These are phyloP conservation scores for Stenoptilia bipunctidactyla DNA, from an alignment of 2,888 invertebrate genomes.

Conservation along the genomic window DNA sequence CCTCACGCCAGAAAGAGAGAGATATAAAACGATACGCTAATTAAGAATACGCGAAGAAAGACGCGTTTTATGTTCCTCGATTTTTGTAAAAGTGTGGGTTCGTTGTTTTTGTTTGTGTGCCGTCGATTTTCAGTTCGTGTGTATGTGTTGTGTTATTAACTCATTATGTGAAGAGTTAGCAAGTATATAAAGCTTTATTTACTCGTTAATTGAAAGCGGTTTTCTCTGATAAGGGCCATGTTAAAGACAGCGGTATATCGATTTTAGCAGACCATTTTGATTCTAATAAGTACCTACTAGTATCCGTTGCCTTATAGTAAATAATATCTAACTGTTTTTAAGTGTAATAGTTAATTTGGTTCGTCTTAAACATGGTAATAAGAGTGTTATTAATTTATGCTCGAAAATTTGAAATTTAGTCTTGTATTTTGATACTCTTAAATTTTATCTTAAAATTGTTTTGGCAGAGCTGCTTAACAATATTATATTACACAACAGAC, in stretches of 20 bases:
- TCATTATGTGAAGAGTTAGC: slow-evolving; percentile 68
- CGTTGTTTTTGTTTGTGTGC: slow-evolving; percentile 26
- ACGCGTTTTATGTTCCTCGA: slow-evolving; percentile 66
- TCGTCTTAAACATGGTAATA: too few species aligned
- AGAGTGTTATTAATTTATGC: too few species aligned
- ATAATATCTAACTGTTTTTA: too few species aligned
- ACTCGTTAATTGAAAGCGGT: slow-evolving; percentile 67
- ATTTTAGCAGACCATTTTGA: slow-evolving; percentile 27
- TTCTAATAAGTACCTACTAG: slow-evolving; percentile 26
- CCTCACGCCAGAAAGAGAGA: slow-evolving; percentile 50
- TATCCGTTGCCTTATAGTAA: too few species aligned
- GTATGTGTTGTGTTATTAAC: slow-evolving; percentile 63
- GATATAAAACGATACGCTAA: slow-evolving; percentile 67
- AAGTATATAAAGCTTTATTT: slow-evolving; percentile 59
- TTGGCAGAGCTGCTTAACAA: too few species aligned
- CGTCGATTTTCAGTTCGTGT: slow-evolving; percentile 37
- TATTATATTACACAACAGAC: too few species aligned
- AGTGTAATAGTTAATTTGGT: too few species aligned
- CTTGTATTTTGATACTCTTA: too few species aligned
- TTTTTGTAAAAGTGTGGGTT: slow-evolving; percentile 38
- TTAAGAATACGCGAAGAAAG: slow-evolving; percentile 80
- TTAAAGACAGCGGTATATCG: slow-evolving; percentile 30
- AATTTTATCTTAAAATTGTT: too few species aligned
- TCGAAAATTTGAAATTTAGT: too few species aligned
- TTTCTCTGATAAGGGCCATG: slow-evolving; percentile 46